Percentiles rank a stretch among this genome's conserved stretches.
phyloP scores from a whole-genome alignment of 2,797 vertebrate genomes.

The Rhinophrynus dorsalis region DNA sequence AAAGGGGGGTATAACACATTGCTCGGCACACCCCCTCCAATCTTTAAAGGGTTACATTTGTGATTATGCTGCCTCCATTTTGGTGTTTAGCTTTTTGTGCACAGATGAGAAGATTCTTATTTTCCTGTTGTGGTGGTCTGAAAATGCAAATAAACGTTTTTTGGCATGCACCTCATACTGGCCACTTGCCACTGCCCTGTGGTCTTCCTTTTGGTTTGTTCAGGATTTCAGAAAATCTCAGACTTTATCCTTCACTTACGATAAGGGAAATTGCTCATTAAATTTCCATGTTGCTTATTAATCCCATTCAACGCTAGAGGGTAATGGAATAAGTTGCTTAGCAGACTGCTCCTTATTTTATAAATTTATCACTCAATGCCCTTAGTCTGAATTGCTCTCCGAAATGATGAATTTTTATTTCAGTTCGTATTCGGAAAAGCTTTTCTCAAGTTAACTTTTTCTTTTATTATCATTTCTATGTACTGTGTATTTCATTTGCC shows the following conservation, averaged over 20 bases:
- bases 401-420: background rate
- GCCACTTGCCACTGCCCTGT: background rate
- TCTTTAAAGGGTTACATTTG: no score
- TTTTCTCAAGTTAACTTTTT: no score
- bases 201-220: background rate
- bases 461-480: no score
- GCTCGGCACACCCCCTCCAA: no score
- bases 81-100: no score
- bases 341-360: no score
- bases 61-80: no score
- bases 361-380: background rate
- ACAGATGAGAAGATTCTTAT: no score
- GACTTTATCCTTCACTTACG: background rate
- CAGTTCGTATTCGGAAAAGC: no score
- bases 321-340: background rate
- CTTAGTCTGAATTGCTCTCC: background rate
- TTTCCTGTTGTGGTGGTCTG: background rate
- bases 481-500: no score
- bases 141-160: background rate
- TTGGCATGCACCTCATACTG: background rate
- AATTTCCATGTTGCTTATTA: background rate
- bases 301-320: background rate
- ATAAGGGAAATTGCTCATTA: conserved; percentile 24
- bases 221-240: background rate
- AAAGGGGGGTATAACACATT: no score